Evolutionary conservation across 2,888 invertebrate genomes (phyloP).

Genomic region (Eulithis prunata): DNA sequence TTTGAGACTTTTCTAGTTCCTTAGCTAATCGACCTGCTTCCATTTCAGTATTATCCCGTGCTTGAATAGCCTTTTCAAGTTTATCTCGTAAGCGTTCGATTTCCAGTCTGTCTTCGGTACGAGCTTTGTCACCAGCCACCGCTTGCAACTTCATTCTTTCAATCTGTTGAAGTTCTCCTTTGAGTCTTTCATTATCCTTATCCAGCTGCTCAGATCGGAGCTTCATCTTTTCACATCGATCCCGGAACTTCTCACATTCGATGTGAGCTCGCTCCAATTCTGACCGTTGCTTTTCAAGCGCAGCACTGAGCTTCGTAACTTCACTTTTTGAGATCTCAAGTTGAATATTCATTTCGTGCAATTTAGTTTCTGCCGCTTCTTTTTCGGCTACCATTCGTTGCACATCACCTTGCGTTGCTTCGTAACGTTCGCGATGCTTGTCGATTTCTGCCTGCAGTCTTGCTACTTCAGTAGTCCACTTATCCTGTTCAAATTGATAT

Average conservation of each 20-base stretch:
- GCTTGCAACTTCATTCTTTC: conserved; percentile 90
- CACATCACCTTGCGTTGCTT: conserved; percentile 89
- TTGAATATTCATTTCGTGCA: conserved; percentile 92
- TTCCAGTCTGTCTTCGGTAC: conserved; percentile 89
- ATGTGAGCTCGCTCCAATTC: conserved; percentile 94
- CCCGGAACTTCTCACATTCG: conserved; percentile 94
- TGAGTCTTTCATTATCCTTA: conserved; percentile 82
- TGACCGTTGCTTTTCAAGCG: conserved; percentile 91
- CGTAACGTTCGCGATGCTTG: conserved; percentile 90
- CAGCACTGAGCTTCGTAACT: conserved; percentile 88
- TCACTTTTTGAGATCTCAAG: conserved; percentile 92
- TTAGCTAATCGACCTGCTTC: conserved; percentile 93
- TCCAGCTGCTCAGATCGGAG: conserved; percentile 88
- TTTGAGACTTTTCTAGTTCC: conserved; percentile 93
- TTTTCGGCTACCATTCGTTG: conserved; percentile 86
- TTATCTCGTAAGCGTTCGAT: conserved; percentile 93
- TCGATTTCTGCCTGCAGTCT: conserved; percentile 91
- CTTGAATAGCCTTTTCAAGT: conserved; percentile 92
- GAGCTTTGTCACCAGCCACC: conserved; percentile 86
- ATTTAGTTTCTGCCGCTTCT: conserved; percentile 87
- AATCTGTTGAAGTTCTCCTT: conserved; percentile 86
- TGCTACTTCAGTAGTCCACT: conserved; percentile 86
- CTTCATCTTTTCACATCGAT: conserved; percentile 93
- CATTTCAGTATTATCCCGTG: conserved; percentile 92
- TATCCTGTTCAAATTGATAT: conserved; percentile 84